Evolutionary conservation across 2,113 vertebrate genomes (phyloP).

Genomic region (Forbesichthys papilliferus): DNA sequence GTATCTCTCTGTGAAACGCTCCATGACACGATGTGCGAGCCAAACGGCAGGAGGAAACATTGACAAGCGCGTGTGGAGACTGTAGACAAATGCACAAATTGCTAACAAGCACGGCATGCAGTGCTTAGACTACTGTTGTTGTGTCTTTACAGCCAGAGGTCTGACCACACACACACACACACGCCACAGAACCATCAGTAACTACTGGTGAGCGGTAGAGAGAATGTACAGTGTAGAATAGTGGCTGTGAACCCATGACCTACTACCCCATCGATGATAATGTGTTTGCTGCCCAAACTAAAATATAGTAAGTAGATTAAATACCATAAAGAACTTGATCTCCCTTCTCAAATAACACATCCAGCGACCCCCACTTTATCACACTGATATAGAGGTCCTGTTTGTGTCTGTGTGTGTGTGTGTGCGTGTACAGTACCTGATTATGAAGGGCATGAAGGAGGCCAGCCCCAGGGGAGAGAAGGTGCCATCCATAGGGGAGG

Average conservation of each 20-base stretch:
- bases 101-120: neutral
- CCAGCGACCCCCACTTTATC: too few species aligned
- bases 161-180: too few species aligned
- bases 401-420: constrained; percentile 4
- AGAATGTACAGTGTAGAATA: too few species aligned
- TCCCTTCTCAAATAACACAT: too few species aligned
- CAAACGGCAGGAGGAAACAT: constrained; percentile 1
- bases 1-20: neutral
- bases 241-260: too few species aligned
- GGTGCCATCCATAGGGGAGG: constrained; percentile 93
- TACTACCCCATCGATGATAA: too few species aligned
- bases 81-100: constrained; percentile 2
- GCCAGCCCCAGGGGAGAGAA: constrained; percentile 85
- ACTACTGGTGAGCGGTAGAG: too few species aligned
- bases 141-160: constrained; percentile 20
- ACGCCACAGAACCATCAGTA: too few species aligned
- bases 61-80: neutral
- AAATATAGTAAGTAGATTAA: too few species aligned
- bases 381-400: neutral
- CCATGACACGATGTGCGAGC: constrained; percentile 11
- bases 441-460: constrained; percentile 87
- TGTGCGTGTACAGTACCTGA: constrained; percentile 77
- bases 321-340: too few species aligned
- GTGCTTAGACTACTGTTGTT: constrained; percentile 46
- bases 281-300: too few species aligned